phyloP scores from a whole-genome alignment of 2,797 vertebrate genomes.

The Micromesistius poutassou region DNA sequence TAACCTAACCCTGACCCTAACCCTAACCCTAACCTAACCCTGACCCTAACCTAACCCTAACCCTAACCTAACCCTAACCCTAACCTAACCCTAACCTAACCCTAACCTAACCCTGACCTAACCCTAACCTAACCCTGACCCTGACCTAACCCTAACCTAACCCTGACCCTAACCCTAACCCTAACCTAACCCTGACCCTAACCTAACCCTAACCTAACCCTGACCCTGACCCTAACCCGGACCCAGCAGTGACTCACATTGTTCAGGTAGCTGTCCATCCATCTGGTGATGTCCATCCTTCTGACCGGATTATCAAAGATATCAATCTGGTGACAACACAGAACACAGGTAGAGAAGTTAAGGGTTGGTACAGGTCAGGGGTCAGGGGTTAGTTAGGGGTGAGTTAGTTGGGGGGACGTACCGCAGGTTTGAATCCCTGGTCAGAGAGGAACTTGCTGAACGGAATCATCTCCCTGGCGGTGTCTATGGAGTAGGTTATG shows the following conservation, averaged over 20 bases:
- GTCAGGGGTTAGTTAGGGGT: background rate
- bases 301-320: slow-evolving; percentile 86
- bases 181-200: no score
- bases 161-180: background rate
- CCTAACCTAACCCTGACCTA: no score
- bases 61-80: no score
- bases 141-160: background rate
- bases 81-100: no score
- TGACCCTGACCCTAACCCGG: background rate
- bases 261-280: slow-evolving; percentile 91
- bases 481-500: slow-evolving; percentile 91
- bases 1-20: no score
- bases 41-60: no score
- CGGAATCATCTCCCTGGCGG: slow-evolving; percentile 77
- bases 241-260: slow-evolving; percentile 75
- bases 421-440: slow-evolving; percentile 89
- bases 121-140: no score
- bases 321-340: slow-evolving; percentile 79
- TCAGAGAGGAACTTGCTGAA: slow-evolving; percentile 84
- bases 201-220: no score
- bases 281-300: slow-evolving; percentile 88
- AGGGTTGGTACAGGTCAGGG: no score
- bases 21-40: no score
- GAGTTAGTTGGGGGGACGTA: slow-evolving; percentile 68
- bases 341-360: background rate